Percentiles rank a stretch among this genome's conserved stretches.
Conservation (phyloP, 53 echinoderm and acorn worm genomes). For the Actinopyga echinites region DNA sequence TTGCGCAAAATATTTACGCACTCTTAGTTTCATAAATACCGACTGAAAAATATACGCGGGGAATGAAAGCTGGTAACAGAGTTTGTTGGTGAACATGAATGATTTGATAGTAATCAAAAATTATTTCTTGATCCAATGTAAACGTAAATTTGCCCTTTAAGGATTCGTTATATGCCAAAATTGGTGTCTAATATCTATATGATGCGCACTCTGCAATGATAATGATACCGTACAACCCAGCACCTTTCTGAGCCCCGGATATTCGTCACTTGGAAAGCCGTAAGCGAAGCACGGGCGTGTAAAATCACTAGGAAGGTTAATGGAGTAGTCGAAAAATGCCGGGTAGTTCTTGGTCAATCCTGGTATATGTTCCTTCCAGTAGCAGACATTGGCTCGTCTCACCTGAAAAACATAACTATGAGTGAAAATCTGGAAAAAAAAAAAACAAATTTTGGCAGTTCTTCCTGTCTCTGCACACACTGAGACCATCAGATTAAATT, state of each 20-base stretch:
- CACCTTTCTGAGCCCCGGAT: conserved; percentile 14
- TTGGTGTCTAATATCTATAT: neutral
- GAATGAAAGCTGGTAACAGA: too few species aligned
- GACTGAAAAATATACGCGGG: too few species aligned
- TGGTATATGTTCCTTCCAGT: conserved; percentile 7
- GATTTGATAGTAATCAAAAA: too few species aligned
- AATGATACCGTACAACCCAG: neutral
- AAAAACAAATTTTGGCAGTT: neutral
- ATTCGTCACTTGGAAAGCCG: conserved; percentile 19
- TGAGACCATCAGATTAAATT: neutral
- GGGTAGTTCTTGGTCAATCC: neutral
- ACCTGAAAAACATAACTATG: neutral
- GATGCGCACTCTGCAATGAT: neutral
- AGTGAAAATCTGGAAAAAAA: neutral
- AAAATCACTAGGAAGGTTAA: neutral
- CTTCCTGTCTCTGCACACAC: neutral
- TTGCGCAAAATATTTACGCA: too few species aligned
- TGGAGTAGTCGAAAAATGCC: neutral
- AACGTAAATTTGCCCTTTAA: neutral
- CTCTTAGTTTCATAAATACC: too few species aligned
- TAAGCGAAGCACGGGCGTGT: neutral
- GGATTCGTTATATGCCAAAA: neutral
- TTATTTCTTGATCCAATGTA: too few species aligned
- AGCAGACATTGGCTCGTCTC: conserved; percentile 2
- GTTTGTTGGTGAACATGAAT: too few species aligned